These are phyloP conservation scores for Mesaphorura yosii DNA, from an alignment of 1,140 invertebrate genomes.

Conservation along the genomic window DNA sequence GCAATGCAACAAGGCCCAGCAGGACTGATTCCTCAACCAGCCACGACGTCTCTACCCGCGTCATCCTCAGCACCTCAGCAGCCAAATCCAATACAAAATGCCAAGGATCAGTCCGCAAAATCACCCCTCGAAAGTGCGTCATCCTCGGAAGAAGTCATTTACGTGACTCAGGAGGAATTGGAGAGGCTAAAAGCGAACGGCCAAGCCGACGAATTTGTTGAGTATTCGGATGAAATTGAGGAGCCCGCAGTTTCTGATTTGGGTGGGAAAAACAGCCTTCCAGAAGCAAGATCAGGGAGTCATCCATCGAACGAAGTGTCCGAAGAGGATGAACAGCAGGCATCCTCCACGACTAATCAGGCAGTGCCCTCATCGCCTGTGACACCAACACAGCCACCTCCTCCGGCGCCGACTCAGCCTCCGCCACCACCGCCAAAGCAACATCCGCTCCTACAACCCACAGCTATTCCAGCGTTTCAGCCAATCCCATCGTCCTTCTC, in stretches of 20 bases:
- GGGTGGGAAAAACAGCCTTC: not conserved
- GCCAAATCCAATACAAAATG: not conserved
- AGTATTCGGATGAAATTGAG: slow-evolving; percentile 20
- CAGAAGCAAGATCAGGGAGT: too few relatives aligned
- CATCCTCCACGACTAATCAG: not conserved
- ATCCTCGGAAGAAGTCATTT: slow-evolving; percentile 25
- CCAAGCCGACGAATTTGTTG: slow-evolving; percentile 24
- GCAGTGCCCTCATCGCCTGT: too few relatives aligned
- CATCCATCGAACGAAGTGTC: too few relatives aligned
- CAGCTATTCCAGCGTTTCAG: not conserved
- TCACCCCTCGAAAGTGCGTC: too few relatives aligned
- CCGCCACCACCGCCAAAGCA: not conserved
- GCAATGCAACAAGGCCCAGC: not conserved
- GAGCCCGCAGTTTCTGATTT: not conserved
- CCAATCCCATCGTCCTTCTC: not conserved
- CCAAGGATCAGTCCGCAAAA: not conserved
- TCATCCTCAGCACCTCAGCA: not conserved
- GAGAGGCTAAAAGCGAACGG: slow-evolving; percentile 25
- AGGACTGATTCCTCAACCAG: not conserved
- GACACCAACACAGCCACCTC: not conserved
- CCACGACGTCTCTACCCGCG: not conserved
- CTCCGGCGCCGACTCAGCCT: not conserved
- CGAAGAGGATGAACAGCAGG: not conserved
- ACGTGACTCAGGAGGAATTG: slow-evolving; percentile 28
- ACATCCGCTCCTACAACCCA: too few relatives aligned